Evolutionary conservation across 2,888 invertebrate species (phyloP).

Genomic region (Andrena praecox): DNA sequence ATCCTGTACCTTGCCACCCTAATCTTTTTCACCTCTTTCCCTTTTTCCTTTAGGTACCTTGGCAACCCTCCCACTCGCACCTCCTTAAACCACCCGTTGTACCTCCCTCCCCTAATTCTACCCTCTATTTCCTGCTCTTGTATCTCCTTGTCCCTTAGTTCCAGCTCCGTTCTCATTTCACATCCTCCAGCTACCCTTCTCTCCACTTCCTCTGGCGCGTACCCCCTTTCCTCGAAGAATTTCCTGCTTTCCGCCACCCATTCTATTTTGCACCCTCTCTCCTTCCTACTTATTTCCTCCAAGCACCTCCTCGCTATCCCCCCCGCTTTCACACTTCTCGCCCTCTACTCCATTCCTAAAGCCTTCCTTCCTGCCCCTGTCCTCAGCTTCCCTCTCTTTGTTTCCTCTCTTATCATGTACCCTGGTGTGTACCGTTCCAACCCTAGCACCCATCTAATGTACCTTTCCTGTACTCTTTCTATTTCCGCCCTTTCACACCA

Average conservation of each 20-base stretch:
- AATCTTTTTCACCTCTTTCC: not conserved
- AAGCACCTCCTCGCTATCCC: not conserved
- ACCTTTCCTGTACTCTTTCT: too few relatives aligned
- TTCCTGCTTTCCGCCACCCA: not conserved
- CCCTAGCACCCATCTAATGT: too few relatives aligned
- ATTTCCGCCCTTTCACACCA: too few relatives aligned
- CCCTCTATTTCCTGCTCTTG: not conserved
- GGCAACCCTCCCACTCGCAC: not conserved
- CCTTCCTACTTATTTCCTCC: not conserved
- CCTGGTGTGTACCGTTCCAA: not conserved
- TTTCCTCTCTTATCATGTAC: too few relatives aligned
- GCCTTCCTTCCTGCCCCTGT: not conserved
- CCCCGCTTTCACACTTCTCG: not conserved
- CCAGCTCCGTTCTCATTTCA: not conserved
- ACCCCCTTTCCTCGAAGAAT: not conserved
- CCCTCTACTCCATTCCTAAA: not conserved
- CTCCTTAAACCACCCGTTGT: slow-evolving; percentile 1
- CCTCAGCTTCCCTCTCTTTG: not conserved
- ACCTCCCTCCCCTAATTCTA: not conserved
- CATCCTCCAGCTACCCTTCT: not conserved
- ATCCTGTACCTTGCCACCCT: not conserved
- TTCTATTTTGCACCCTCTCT: not conserved
- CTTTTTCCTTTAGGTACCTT: not conserved
- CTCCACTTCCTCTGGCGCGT: not conserved
- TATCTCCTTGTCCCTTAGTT: too few relatives aligned